phyloP scores from a whole-genome alignment of 2,113 vertebrate genomes.

The Riparia riparia region DNA sequence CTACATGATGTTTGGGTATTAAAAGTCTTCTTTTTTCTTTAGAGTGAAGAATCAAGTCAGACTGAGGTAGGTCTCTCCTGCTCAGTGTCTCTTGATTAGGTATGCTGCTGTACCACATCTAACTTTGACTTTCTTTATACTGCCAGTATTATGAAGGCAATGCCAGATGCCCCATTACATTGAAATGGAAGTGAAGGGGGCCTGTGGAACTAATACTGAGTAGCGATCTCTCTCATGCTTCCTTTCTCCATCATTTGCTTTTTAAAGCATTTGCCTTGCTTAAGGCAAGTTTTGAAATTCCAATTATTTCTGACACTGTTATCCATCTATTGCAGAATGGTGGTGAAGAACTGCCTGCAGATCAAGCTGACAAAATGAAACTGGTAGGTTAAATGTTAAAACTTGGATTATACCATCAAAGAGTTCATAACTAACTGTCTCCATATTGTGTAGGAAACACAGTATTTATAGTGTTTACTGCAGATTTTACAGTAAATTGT shows the following conservation, averaged over 20 bases:
- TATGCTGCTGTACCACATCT: neutral
- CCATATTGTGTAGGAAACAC: neutral
- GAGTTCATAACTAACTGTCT: neutral
- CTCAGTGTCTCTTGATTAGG: neutral
- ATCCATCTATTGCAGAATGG: conserved; percentile 80
- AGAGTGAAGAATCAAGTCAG: conserved; percentile 77
- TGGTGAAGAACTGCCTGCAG: conserved; percentile 66
- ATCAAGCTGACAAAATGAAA: conserved; percentile 76
- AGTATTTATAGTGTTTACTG: neutral
- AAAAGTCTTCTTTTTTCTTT: conserved; percentile 18
- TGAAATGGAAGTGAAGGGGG: neutral
- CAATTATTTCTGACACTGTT: neutral
- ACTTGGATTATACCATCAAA: neutral
- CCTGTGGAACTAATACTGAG: neutral
- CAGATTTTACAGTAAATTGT: neutral
- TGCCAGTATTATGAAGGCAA: neutral
- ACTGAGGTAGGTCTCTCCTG: conserved; percentile 54
- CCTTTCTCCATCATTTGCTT: neutral
- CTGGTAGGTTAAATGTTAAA: conserved; percentile 71
- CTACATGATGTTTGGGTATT: neutral
- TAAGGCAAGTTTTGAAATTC: neutral
- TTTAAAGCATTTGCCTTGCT: neutral
- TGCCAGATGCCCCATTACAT: neutral
- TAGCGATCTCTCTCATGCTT: neutral
- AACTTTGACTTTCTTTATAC: neutral